Conservation (phyloP, 2,113 vertebrate genomes). For the Tor tambroides region DNA sequence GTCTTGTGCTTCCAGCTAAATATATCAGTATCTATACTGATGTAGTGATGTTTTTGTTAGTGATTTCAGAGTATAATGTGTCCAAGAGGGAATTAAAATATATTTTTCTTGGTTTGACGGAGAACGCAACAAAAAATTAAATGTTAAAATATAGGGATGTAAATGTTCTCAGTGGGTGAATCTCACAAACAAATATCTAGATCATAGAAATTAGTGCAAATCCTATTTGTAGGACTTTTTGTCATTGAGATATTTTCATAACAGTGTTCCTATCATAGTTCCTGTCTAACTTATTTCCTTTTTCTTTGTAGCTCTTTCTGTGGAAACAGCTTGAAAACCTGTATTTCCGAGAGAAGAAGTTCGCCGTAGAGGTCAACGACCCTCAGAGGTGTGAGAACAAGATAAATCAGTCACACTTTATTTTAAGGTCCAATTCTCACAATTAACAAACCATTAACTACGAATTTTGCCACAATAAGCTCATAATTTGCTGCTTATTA, state of each 20-base stretch:
- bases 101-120: neutral
- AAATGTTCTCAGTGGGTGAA: constrained; percentile 18
- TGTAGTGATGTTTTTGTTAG: neutral
- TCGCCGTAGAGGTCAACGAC: constrained; percentile 96
- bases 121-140: neutral
- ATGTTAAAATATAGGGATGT: constrained; percentile 7
- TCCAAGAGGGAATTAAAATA: neutral
- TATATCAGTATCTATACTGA: neutral
- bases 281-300: constrained; percentile 8
- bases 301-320: constrained; percentile 85
- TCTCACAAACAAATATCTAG: neutral
- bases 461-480: no score
- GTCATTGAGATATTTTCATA: neutral
- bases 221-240: neutral
- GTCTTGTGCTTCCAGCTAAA: constrained; percentile 40
- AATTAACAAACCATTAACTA: no score
- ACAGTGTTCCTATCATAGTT: neutral
- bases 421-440: neutral
- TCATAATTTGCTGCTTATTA: no score
- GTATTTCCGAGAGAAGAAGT: constrained; percentile 99
- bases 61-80: neutral
- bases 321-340: constrained; percentile 99
- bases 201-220: neutral
- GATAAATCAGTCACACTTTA: neutral
- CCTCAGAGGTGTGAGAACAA: constrained; percentile 85